Percentiles rank a stretch among this genome's conserved stretches.
These are phyloP conservation scores for Polylopha cassiicola DNA, from an alignment of 2,888 invertebrate species.

Conservation along the genomic window DNA sequence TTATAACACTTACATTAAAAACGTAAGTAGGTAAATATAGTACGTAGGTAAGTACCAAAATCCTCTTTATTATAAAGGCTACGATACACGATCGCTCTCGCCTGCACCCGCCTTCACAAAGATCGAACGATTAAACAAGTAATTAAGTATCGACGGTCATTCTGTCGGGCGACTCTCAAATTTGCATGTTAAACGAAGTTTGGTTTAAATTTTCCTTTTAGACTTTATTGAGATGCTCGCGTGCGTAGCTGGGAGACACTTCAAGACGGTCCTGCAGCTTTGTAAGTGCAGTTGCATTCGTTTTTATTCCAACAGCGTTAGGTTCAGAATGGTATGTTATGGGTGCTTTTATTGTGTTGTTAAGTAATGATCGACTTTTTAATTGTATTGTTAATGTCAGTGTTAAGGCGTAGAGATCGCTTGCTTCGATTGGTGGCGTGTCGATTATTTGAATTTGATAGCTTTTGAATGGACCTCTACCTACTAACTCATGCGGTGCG, in stretches of 20 bases:
- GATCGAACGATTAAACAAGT: conserved; percentile 75
- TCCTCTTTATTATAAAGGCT: conserved; percentile 10
- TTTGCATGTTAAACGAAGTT: conserved; percentile 78
- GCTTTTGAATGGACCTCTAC: conserved; percentile 27
- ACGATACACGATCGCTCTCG: conserved; percentile 36
- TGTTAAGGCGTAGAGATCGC: conserved; percentile 74
- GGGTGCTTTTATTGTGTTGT: conserved; percentile 23
- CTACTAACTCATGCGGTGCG: too few relatives aligned
- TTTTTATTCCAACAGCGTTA: conserved; percentile 32
- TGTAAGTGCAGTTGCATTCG: conserved; percentile 11
- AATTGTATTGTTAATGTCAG: conserved; percentile 74
- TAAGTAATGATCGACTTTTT: conserved; percentile 63
- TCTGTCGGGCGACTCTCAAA: conserved; percentile 74
- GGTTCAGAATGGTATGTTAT: conserved; percentile 29
- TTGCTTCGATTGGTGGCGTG: conserved; percentile 66
- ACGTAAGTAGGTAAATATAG: too few relatives aligned
- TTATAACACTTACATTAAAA: too few relatives aligned
- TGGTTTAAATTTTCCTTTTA: conserved; percentile 69
- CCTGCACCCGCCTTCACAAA: conserved; percentile 54
- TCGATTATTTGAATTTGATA: conserved; percentile 44
- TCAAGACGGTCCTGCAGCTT: conserved; percentile 26
- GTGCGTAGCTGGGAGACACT: conserved; percentile 57
- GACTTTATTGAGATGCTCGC: conserved; percentile 69
- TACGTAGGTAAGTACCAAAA: neutral
- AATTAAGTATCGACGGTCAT: conserved; percentile 76